Evolutionary conservation across 2,888 invertebrate species (phyloP).

Genomic region (Diachrysia chrysitis): DNA sequence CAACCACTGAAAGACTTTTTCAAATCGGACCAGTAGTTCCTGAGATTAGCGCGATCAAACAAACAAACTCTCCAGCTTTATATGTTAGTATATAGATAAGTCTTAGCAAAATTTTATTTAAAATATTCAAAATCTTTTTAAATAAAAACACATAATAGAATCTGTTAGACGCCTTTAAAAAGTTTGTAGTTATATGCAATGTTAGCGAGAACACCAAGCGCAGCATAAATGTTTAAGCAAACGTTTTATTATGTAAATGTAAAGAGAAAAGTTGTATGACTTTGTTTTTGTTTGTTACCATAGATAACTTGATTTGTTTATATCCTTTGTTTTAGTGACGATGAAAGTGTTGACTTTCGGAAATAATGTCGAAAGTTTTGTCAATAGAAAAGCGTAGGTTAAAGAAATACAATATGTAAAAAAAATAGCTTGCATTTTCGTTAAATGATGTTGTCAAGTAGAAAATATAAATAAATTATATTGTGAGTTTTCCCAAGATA

Average conservation of each 20-base stretch:
- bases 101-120: no score
- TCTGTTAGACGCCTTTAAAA: background rate
- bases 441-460: no score
- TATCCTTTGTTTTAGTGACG: background rate
- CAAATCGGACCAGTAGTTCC: no score
- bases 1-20: no score
- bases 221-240: constrained; percentile 36
- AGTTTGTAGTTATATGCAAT: background rate
- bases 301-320: background rate
- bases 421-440: no score
- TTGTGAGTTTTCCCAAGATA: no score
- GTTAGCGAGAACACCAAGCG: constrained; percentile 18
- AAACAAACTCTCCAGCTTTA: no score
- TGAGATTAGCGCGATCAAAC: no score
- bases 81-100: no score
- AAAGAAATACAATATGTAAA: background rate
- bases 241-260: constrained; percentile 10
- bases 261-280: background rate
- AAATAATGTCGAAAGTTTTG: background rate
- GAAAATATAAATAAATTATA: no score
- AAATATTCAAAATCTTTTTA: no score
- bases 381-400: background rate
- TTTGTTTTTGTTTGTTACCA: background rate
- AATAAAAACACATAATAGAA: no score
- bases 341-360: background rate